Evolutionary conservation across 2,888 invertebrate species (phyloP), one percentile per base, ranked within the genome.

Genomic region (Leucozona laternaria): DNA sequence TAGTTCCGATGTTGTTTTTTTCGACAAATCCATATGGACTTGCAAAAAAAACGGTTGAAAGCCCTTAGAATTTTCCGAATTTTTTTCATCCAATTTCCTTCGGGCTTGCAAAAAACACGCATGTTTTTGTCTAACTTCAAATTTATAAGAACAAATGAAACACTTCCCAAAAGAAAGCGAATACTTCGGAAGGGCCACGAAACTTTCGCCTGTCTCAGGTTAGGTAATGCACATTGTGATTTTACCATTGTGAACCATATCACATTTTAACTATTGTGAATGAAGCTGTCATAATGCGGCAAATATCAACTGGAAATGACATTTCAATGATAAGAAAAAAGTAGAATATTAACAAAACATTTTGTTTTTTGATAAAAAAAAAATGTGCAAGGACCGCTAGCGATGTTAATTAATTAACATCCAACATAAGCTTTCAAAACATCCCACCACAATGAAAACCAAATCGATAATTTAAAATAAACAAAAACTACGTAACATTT

Each of bases 281-380:
- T 66, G 10, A 17, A 20, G 6, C 31, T 66, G 20, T 48, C 66
- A 66, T 48, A 62, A 48, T 66, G 66, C 66, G 66, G 48, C 48
- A 66, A 66, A 66, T 7, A 20, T 48, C 48, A 66, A 48, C 64
- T 17, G 15, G 2, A 48, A 45, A 43, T 64, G 62, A 45, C 62
- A 45, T 34, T 66, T 48, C 0, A 20, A 0, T 64, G 48, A 66
- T 66, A 34, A 66, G 28, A 66, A 48, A 15, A 13, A 34, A 45
- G 13, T 17, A 28, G n/a, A 64, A 13, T 31, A 20, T 1, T 10
- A 8, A 62, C 50, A 28, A 11, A 28, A 45, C n/a, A 1, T 1
- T 48, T 64, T 45, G 13, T 6, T 28, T 64, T 45, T 28, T 31
- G 0, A n/a, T n/a, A 48, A 48, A 4, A 20, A n/a, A 15, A 62